Conservation (phyloP, 1,140 invertebrate genomes). For the Bombus affinis region DNA sequence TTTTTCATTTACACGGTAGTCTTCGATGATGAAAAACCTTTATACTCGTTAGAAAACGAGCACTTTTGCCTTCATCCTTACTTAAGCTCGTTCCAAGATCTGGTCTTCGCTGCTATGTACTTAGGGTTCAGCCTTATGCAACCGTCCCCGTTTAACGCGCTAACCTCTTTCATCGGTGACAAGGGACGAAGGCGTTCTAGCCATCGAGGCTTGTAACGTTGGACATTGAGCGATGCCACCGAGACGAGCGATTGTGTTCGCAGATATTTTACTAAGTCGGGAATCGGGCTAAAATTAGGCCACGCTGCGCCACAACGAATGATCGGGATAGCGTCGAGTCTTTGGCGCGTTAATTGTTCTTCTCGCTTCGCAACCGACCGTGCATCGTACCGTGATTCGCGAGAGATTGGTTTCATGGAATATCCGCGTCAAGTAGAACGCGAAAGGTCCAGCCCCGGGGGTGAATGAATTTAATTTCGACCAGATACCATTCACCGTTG, state of each 20-base stretch:
- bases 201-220: slow-evolving; percentile 77
- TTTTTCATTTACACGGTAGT: background rate
- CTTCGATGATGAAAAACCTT: background rate
- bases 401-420: background rate
- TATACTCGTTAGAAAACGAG: background rate
- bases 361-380: background rate
- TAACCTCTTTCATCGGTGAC: slow-evolving; percentile 59
- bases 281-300: slow-evolving; percentile 68
- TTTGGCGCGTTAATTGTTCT: slow-evolving; percentile 56
- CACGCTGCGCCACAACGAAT: slow-evolving; percentile 42
- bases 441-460: background rate
- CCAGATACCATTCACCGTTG: slow-evolving; percentile 33
- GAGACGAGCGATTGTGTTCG: slow-evolving; percentile 78
- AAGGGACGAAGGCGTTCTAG: slow-evolving; percentile 64
- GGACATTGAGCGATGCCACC: slow-evolving; percentile 80
- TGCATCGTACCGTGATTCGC: background rate
- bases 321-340: slow-evolving; percentile 38
- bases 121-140: slow-evolving; percentile 56
- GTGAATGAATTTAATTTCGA: slow-evolving; percentile 54
- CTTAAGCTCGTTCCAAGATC: slow-evolving; percentile 9
- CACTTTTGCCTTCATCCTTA: background rate
- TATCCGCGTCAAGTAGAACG: background rate
- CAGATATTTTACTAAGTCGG: slow-evolving; percentile 70
- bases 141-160: slow-evolving; percentile 44
- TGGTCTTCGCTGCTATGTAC: background rate